A percentile compares a stretch with the other conserved stretches of the same genome.
Evolutionary conservation across 2,888 invertebrate genomes (phyloP).

Genomic region (Sesia apiformis): DNA sequence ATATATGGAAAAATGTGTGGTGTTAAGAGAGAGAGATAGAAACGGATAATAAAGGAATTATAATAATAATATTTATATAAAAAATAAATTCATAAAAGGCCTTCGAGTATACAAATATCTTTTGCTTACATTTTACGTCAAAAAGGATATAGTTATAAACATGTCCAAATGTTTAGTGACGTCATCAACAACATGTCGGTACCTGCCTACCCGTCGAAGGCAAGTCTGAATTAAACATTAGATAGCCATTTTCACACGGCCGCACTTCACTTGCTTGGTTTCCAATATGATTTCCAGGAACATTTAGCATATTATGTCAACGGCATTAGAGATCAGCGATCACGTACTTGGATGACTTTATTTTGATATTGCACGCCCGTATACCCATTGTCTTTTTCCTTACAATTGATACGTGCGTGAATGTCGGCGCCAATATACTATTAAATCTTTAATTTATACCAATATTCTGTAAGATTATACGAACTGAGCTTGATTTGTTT

Average conservation of each 20-base stretch:
- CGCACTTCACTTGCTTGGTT: conserved; percentile 17
- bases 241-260: background rate
- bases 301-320: conserved; percentile 21
- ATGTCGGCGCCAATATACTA: conserved; percentile 19
- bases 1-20: too few relatives aligned
- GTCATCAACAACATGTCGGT: background rate
- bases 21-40: too few relatives aligned
- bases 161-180: too few relatives aligned
- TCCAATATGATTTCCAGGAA: conserved; percentile 39
- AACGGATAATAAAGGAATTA: too few relatives aligned
- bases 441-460: conserved; percentile 2
- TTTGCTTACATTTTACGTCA: too few relatives aligned
- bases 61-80: too few relatives aligned
- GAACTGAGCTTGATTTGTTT: conserved; percentile 19
- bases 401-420: conserved; percentile 36
- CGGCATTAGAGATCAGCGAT: conserved; percentile 9
- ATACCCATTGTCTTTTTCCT: conserved; percentile 48
- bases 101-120: too few relatives aligned
- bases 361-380: conserved; percentile 60
- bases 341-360: conserved; percentile 56
- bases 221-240: background rate
- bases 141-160: too few relatives aligned
- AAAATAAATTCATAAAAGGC: too few relatives aligned
- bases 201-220: conserved; percentile 5
- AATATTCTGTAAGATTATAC: conserved; percentile 21